Percentiles rank a stretch among this genome's conserved stretches.
Conservation (phyloP, 2,797 vertebrate genomes). For the Chloroceryle inda region DNA sequence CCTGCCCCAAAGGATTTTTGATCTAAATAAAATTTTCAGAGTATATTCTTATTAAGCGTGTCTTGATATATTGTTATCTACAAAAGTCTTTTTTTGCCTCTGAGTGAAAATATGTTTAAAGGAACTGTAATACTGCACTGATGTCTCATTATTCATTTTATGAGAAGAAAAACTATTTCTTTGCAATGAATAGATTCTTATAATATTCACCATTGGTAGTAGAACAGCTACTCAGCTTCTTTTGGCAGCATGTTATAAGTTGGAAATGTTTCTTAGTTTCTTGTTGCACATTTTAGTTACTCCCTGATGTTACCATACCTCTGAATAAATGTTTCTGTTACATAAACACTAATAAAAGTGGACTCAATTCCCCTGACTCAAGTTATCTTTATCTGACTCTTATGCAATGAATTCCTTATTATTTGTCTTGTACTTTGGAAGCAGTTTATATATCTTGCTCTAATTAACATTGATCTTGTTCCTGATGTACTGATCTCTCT, state of each 20-base stretch:
- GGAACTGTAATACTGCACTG: neutral
- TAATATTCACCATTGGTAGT: neutral
- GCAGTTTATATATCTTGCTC: constrained; percentile 22
- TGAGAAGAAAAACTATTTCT: neutral
- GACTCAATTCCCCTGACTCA: neutral
- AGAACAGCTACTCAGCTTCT: neutral
- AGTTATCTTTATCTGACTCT: constrained; percentile 14
- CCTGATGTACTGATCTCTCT: constrained; percentile 14
- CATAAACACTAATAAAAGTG: neutral
- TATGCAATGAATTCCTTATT: constrained; percentile 29
- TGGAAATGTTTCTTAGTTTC: constrained; percentile 19
- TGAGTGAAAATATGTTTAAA: neutral
- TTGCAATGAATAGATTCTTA: neutral
- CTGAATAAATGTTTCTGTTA: constrained; percentile 9
- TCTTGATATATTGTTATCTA: neutral
- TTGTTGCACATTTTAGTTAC: neutral
- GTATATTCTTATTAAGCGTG: neutral
- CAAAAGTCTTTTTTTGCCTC: neutral
- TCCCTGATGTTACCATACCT: neutral
- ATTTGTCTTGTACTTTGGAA: neutral
- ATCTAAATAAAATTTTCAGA: neutral
- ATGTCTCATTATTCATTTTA: neutral
- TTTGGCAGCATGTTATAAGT: neutral
- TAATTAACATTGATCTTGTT: constrained; percentile 50
- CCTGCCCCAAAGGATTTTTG: neutral